Conservation (phyloP, 2,113 vertebrate genomes). For the Meriones unguiculatus region DNA sequence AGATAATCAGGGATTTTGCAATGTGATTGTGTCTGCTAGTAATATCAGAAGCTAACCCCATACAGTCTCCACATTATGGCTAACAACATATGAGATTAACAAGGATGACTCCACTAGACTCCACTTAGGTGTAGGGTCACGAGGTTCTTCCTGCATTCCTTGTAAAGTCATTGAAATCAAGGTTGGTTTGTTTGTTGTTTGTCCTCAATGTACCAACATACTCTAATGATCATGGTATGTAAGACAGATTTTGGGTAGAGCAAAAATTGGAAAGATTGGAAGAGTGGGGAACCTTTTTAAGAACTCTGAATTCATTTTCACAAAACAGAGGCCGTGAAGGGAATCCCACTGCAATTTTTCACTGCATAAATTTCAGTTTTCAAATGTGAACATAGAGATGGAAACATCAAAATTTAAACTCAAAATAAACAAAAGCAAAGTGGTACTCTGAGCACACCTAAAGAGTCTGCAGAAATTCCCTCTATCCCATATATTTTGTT, state of each 20-base stretch:
- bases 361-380: not conserved
- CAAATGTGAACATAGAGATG: not conserved
- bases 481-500: not conserved
- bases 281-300: not conserved
- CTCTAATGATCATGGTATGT: not conserved
- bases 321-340: not conserved
- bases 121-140: not conserved
- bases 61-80: not conserved
- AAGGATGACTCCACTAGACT: not conserved
- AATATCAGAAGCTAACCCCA: not conserved
- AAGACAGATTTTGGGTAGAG: not conserved
- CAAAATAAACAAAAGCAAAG: not conserved
- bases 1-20: not conserved
- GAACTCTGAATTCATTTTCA: not conserved
- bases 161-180: not conserved
- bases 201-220: not conserved
- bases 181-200: not conserved
- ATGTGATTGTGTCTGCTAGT: not conserved
- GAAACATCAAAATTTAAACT: constrained; percentile 6
- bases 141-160: not conserved
- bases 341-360: not conserved
- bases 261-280: not conserved
- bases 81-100: not conserved
- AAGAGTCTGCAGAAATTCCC: not conserved
- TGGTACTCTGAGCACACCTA: not conserved